These are phyloP conservation scores for Micrasema longulum DNA, from an alignment of 1,140 invertebrate species.

Conservation along the genomic window DNA sequence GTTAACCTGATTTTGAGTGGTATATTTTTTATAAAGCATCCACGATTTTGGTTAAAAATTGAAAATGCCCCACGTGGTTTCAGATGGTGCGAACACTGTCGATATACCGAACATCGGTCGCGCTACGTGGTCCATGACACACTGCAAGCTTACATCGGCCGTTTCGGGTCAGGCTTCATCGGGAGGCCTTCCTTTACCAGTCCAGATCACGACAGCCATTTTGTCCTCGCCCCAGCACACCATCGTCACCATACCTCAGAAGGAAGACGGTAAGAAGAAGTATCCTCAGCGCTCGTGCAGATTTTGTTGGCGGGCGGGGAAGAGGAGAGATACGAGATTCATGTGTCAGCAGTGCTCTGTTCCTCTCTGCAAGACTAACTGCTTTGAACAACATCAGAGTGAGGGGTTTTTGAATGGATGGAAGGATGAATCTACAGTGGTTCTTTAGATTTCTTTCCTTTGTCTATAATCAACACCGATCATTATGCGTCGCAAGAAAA, in stretches of 20 bases:
- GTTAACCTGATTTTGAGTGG: too few species aligned
- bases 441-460: background rate
- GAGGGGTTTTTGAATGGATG: slow-evolving; percentile 25
- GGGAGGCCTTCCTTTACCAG: slow-evolving; percentile 6
- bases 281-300: slow-evolving; percentile 67
- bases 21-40: background rate
- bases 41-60: too few species aligned
- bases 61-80: slow-evolving; percentile 54
- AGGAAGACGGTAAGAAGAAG: slow-evolving; percentile 68
- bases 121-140: slow-evolving; percentile 23
- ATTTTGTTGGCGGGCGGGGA: slow-evolving; percentile 65
- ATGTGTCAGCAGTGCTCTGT: slow-evolving; percentile 67
- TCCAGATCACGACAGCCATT: background rate
- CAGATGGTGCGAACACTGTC: slow-evolving; percentile 46
- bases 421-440: slow-evolving; percentile 27
- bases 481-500: too few species aligned
- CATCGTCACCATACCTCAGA: slow-evolving; percentile 66
- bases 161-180: background rate
- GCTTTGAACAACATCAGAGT: slow-evolving; percentile 65
- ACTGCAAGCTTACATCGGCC: slow-evolving; percentile 6
- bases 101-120: slow-evolving; percentile 26
- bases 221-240: slow-evolving; percentile 60
- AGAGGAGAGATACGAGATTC: slow-evolving; percentile 65
- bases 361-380: slow-evolving; percentile 66
- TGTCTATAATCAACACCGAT: too few species aligned